Evolutionary conservation across 2,113 vertebrate genomes (phyloP), one percentile per base, ranked within the genome.

Genomic region (Etheostoma cragini): DNA sequence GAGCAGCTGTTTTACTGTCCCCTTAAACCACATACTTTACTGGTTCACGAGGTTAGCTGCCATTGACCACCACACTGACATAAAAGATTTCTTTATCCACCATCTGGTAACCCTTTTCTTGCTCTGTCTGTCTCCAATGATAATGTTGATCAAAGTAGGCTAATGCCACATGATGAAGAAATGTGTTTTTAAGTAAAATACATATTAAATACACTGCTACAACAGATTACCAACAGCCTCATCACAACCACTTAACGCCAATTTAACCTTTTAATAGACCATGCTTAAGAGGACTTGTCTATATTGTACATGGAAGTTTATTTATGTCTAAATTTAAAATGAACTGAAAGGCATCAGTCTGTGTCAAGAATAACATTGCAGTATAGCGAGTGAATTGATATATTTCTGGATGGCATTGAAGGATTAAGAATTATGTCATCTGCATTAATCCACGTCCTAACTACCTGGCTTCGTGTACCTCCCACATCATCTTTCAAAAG

Each of bases 371-470:
- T 89, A 89, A 76, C 53, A 60, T 13, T 19, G 57, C 53, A 26
- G 63, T 38, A 80, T 84, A 84, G 70, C 75, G 80, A 77, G 84
- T 78, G 81, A 88, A 85, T 77, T 91, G 85, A 84, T 88, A 69
- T 89, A 91, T 91, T 88, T 88, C 68, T 71, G 83, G 87, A 77
- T 81, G 76, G 72, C 30, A 88, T 33, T 86, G 81, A 86, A 83
- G 87, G 91, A 94, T 93, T 93, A 88, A 62, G 76, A 91, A 89
- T 87, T 60, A 91, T 89, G 86, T 89, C 89, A 91, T 88, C 74
- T 76, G 66, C 70, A 71, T 85, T 91, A 91, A 94, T 93, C 90
- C 77, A 54, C 75, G 82, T 75, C 70, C 70, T 63, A 82, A 88
- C 81, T 77, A 84, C 88, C 87, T 84, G 85, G 78, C 81, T 86